Evolutionary conservation across 2,797 vertebrate species (phyloP), one percentile per base, ranked within the genome.

Genomic region (Crenuchus spilurus): DNA sequence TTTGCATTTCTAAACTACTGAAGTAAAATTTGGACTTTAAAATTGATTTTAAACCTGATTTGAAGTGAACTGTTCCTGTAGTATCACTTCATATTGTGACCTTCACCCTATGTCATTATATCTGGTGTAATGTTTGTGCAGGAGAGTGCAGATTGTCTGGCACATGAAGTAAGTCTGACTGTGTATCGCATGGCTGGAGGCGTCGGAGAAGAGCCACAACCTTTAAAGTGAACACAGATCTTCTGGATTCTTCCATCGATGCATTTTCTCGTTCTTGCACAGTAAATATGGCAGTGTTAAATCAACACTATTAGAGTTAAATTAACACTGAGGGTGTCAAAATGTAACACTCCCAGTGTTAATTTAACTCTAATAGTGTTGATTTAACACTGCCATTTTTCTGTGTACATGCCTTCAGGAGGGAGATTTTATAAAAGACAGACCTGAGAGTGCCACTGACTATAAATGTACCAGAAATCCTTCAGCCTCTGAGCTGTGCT

Each of bases 161-260:
- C 96, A 51, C 88, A 93, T 57, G 94, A 96, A 88, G 96, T 99
- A 65, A 95, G 95, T 83, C 83, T 96, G 61, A 94, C 90, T 1
- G 97, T 98, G 20, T 93, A 95, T 80, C 89, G 87, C 33, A 89
- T 96, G 0, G 96, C 97, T 20, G 96, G 95, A 18, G 97, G 96
- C 73, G 90, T 90, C 13, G 96, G 95, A 81, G 94, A 88, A 18
- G 88, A 91, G 74, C 95, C 97, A 5, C 92, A 93, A 78, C 87
- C 87, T 52, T 8, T 90, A 66, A 88, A 86, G 70, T 86, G 87
- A 76, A 74, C 20, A 24, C 55, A 24, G 26, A 48, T 31, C 10
- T 10, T 4, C 35, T n/a, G n/a, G n/a, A 37, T 37, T 37, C 35
- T 10, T 10, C 10, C 35, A 37, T 37, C 4, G 4, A 37, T 37